These are phyloP conservation scores for Leucoma salicis DNA, from an alignment of 2,888 invertebrate species.

Conservation along the genomic window DNA sequence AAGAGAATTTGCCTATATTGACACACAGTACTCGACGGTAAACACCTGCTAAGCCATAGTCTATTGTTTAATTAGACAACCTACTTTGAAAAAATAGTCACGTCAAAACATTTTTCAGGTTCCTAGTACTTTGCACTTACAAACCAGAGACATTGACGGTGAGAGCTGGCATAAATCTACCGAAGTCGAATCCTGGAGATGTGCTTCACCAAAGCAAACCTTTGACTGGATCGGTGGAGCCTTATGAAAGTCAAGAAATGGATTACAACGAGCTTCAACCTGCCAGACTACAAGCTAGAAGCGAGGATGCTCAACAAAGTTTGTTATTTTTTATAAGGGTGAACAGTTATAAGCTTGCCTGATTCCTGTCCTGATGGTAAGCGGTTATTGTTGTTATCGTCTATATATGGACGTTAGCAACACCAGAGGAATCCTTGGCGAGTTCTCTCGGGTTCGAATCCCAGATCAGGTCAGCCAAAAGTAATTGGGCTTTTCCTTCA, in stretches of 20 bases:
- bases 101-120: conserved; percentile 67
- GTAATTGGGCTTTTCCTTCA: too few species aligned
- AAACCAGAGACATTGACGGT: conserved; percentile 92
- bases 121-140: conserved; percentile 90
- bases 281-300: conserved; percentile 68
- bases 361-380: too few species aligned
- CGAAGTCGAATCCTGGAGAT: conserved; percentile 81
- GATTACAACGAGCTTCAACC: conserved; percentile 75
- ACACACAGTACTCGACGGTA: conserved; percentile 90
- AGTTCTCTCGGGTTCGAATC: too few species aligned
- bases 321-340: too few species aligned
- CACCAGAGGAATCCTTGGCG: too few species aligned
- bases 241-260: conserved; percentile 62
- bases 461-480: too few species aligned
- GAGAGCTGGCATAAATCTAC: conserved; percentile 88
- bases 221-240: conserved; percentile 66
- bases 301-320: conserved; percentile 66
- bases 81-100: not conserved
- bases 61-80: too few species aligned
- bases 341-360: too few species aligned
- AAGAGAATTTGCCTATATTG: conserved; percentile 91
- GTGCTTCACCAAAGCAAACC: conserved; percentile 69
- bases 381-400: too few species aligned
- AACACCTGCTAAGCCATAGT: not conserved
- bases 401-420: too few species aligned